Evolutionary conservation across 2,113 vertebrate species (phyloP).

Genomic region (Podarcis muralis): DNA sequence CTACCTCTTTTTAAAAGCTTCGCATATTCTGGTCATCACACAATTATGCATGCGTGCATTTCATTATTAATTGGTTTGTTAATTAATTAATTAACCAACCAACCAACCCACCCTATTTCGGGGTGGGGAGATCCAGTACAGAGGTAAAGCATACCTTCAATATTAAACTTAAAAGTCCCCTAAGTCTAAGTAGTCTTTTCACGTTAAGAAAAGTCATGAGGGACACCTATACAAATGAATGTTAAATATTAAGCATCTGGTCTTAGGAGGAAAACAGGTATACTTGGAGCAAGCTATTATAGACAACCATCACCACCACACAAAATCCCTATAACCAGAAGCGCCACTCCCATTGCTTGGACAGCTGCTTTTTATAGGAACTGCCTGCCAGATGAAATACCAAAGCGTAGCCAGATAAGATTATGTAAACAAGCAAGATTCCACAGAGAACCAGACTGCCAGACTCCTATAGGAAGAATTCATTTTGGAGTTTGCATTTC

Average conservation of each 20-base stretch:
- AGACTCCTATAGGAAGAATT: slow-evolving; percentile 70
- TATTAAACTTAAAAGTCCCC: not conserved
- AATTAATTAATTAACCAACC: not conserved
- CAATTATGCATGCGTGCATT: not conserved
- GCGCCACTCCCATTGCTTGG: slow-evolving; percentile 71
- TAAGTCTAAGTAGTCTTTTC: not conserved
- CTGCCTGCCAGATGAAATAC: slow-evolving; percentile 76
- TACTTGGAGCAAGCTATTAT: slow-evolving; percentile 66
- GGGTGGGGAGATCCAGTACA: not conserved
- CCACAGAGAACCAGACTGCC: slow-evolving; percentile 69
- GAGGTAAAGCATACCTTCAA: not conserved
- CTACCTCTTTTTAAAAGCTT: slow-evolving; percentile 35
- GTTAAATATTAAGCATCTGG: slow-evolving; percentile 29
- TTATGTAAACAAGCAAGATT: slow-evolving; percentile 77
- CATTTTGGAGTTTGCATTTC: slow-evolving; percentile 55
- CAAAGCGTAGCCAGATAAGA: slow-evolving; percentile 75
- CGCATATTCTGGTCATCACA: slow-evolving; percentile 21
- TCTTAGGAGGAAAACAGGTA: slow-evolving; percentile 29
- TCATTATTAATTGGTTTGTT: not conserved
- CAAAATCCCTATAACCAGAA: slow-evolving; percentile 48
- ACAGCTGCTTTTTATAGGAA: slow-evolving; percentile 76
- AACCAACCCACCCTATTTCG: not conserved
- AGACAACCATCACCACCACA: slow-evolving; percentile 46
- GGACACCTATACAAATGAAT: not conserved
- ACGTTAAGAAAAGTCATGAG: not conserved